Conservation (phyloP, 2,113 vertebrate genomes). For the Pontoporia blainvillei region DNA sequence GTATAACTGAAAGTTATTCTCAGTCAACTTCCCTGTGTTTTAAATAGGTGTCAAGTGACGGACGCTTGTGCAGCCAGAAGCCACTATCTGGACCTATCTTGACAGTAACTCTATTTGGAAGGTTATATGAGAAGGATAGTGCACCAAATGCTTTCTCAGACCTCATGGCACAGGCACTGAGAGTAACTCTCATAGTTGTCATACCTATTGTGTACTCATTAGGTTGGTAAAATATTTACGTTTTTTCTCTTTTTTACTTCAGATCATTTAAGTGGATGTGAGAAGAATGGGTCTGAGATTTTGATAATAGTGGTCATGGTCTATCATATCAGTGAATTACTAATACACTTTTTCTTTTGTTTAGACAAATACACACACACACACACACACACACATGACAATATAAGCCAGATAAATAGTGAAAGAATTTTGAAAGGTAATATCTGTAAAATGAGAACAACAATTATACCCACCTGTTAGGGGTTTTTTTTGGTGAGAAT, state of each 20-base stretch:
- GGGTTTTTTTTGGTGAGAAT: background rate
- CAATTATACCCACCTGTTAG: background rate
- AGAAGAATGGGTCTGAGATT: background rate
- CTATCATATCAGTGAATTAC: background rate
- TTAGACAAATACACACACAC: background rate
- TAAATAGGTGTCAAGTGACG: slow-evolving; percentile 73
- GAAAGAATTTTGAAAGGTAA: background rate
- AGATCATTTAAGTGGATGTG: background rate
- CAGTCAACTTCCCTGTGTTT: slow-evolving; percentile 37
- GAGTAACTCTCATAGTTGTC: background rate
- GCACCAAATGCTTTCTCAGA: background rate
- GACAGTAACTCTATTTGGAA: slow-evolving; percentile 78
- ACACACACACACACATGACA: background rate
- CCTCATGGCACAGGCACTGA: fast-evolving
- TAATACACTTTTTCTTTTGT: background rate
- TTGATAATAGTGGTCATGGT: background rate
- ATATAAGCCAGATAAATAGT: background rate
- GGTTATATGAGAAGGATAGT: slow-evolving; percentile 74
- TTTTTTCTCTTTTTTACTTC: background rate
- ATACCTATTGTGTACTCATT: background rate
- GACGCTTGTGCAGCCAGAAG: slow-evolving; percentile 59
- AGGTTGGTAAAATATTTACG: background rate
- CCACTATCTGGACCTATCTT: slow-evolving; percentile 72
- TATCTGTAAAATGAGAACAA: background rate
- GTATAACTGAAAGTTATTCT: background rate